Evolutionary conservation across 2,113 vertebrate species (phyloP).

Genomic region (Budorcas taxicolor): DNA sequence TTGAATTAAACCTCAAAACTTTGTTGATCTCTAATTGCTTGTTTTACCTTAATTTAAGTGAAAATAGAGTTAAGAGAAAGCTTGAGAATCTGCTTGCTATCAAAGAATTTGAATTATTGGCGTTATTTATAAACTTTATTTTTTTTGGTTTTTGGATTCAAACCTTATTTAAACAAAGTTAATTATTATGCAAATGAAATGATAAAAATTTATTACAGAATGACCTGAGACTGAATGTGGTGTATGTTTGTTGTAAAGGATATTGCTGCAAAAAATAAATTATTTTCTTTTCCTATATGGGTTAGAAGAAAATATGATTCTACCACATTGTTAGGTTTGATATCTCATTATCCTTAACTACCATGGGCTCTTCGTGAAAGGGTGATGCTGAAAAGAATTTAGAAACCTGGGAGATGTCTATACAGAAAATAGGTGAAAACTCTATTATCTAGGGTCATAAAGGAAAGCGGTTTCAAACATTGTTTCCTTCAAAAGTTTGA

Average conservation of each 20-base stretch:
- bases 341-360: not conserved
- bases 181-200: not conserved
- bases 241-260: not conserved
- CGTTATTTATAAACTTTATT: not conserved
- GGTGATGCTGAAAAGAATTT: not conserved
- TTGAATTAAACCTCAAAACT: not conserved
- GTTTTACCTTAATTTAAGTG: conserved; percentile 1
- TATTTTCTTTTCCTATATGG: not conserved
- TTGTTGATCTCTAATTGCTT: not conserved
- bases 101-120: not conserved
- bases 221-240: not conserved
- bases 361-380: not conserved
- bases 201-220: not conserved
- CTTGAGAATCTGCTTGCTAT: not conserved
- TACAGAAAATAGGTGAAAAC: not conserved
- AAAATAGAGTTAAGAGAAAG: not conserved
- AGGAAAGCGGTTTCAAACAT: not conserved
- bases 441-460: not conserved
- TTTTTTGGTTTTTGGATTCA: not conserved
- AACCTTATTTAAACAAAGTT: not conserved
- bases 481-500: not conserved
- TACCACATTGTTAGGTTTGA: not conserved
- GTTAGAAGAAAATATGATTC: not conserved
- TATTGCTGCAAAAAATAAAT: not conserved
- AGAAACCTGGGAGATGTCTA: not conserved